Base-by-base conservation (phyloP, 2,797 vertebrate species). In the Chrysocyon brachyurus region DNA sequence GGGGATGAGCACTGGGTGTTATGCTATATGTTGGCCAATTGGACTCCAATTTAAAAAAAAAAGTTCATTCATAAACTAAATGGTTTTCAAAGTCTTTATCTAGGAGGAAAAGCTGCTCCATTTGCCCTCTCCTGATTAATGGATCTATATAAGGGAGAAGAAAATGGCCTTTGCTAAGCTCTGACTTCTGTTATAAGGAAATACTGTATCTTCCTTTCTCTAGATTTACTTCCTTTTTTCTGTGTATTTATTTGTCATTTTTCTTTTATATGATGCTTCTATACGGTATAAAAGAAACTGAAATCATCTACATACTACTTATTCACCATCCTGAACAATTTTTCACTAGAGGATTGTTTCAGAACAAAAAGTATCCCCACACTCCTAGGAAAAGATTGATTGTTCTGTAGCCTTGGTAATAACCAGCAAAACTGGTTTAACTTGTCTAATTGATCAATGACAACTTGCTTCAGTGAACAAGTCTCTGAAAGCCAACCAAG, bases 221-320 rank as follows among this genome's bases (percentile, higher is more conserved):
- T 57, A 17, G 5, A 12, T 14, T 59, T 90, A 54, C 59, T 81
- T 61, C 63, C 52, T 54, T 68, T 61, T 75, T 68, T 54, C 26
- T 49, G 33, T 77, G 16, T 22, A 79, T 79, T 82, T 63, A 21
- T 59, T 12, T 46, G 2, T 1, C 46, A 5, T 75, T 7, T 40
- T n/a, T 75, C 19, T 83, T 12, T 84, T 52, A 78, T 1, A 40
- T 64, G 17, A 82, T 24, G 12, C 21, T 56, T 88, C 59, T 57
- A 4, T 63, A 28, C 54, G 26, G 49, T 33, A 56, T 63, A 57
- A 78, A 87, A 83, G 4, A 79, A 92, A 64, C 2, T 15, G 21
- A 93, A 91, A 72, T 78, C 24, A 73, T 91, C 46, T 52, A n/a
- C 6, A 7, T 84, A 95, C n/a, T 92, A 63, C 14, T 73, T 54